A percentile compares a stretch with the other conserved stretches of the same genome.
Conservation (phyloP, 2,113 vertebrate species). For the Elaphurus davidianus region DNA sequence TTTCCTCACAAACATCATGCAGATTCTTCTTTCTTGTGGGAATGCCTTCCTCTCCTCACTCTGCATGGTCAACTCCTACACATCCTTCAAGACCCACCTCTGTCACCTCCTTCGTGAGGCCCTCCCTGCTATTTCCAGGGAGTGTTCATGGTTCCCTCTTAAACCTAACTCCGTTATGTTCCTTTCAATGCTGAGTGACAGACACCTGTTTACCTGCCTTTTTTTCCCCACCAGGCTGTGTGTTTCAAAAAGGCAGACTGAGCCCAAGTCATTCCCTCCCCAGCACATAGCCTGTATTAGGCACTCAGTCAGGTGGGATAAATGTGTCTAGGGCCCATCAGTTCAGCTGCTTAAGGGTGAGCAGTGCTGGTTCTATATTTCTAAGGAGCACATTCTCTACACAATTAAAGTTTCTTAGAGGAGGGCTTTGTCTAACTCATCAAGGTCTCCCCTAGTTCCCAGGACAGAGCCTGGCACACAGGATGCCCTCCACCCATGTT, state of each 20-base stretch:
- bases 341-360: fast-evolving
- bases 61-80: not conserved
- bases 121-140: not conserved
- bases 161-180: not conserved
- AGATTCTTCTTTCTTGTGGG: not conserved
- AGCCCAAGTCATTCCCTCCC: not conserved
- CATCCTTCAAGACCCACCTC: not conserved
- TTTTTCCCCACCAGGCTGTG: not conserved
- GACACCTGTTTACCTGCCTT: not conserved
- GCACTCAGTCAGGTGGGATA: too few species aligned
- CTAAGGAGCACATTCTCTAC: not conserved
- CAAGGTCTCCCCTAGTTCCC: not conserved
- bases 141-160: not conserved
- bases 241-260: not conserved
- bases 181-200: not conserved
- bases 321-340: not conserved
- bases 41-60: not conserved
- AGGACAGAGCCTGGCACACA: not conserved
- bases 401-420: not conserved
- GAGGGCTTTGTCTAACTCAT: not conserved
- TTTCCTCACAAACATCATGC: not conserved
- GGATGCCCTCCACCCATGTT: not conserved
- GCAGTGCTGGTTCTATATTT: not conserved
- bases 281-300: fast-evolving
- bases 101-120: not conserved